Evolutionary conservation across 2,797 vertebrate species (phyloP).

Genomic region (Brachyalestes nurse): DNA sequence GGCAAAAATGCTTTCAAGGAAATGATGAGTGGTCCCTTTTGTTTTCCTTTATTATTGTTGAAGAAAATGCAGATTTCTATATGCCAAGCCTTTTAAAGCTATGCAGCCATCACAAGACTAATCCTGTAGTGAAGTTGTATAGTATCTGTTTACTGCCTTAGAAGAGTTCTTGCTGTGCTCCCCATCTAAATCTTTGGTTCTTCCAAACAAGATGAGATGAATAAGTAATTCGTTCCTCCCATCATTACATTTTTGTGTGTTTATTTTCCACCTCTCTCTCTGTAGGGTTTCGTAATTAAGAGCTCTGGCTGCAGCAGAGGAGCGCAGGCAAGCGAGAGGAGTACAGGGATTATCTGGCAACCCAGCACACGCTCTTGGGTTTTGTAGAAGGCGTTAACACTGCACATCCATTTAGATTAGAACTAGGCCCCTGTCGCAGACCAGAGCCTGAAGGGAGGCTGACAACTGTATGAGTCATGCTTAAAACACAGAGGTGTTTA

Average conservation of each 20-base stretch:
- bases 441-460: not conserved
- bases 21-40: not conserved
- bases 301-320: slow-evolving; percentile 41
- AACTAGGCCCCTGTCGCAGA: not conserved
- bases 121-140: not conserved
- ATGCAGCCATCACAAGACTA: not conserved
- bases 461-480: slow-evolving; percentile 34
- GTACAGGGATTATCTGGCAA: slow-evolving; percentile 34
- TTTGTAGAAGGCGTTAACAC: slow-evolving; percentile 25
- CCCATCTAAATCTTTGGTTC: not conserved
- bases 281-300: slow-evolving; percentile 58
- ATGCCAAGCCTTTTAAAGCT: not conserved
- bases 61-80: not conserved
- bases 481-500: slow-evolving; percentile 13
- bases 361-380: slow-evolving; percentile 32
- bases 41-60: not conserved
- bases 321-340: slow-evolving; percentile 31
- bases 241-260: slow-evolving; percentile 58
- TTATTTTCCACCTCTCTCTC: slow-evolving; percentile 53
- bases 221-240: not conserved
- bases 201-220: slow-evolving; percentile 9
- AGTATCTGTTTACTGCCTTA: not conserved
- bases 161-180: not conserved
- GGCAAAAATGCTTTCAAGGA: not conserved
- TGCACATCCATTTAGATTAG: slow-evolving; percentile 32